A percentile compares a stretch with the other conserved stretches of the same genome.
Evolutionary conservation across 2,888 invertebrate genomes (phyloP).

Genomic region (Hipparchia semele): DNA sequence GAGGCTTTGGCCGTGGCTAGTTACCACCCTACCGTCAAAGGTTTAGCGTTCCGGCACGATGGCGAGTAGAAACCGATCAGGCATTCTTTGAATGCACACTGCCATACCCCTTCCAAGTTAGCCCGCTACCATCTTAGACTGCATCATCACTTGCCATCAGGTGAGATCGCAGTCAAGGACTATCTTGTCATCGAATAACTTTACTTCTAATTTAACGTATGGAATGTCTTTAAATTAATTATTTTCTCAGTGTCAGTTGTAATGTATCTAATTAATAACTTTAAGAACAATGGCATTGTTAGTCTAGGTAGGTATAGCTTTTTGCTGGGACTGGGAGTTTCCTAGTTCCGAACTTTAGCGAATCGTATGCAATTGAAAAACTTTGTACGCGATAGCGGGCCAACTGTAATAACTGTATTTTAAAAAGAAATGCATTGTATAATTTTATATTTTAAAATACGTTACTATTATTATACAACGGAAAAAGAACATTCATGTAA

Average conservation of each 20-base stretch:
- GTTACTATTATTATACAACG: not conserved
- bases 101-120: no score
- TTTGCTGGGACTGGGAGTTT: conserved; percentile 21
- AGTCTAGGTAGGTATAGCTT: conserved; percentile 10
- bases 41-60: no score
- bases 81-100: no score
- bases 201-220: not conserved
- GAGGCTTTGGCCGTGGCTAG: no score
- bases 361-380: conserved; percentile 27
- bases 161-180: no score
- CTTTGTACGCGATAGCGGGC: conserved; percentile 25
- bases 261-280: conserved; percentile 11
- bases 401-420: conserved; percentile 24
- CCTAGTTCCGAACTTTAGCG: conserved; percentile 16
- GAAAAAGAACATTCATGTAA: not conserved
- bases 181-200: no score
- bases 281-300: conserved; percentile 18
- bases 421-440: conserved; percentile 14
- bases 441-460: conserved; percentile 9
- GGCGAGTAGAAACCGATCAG: no score
- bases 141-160: no score
- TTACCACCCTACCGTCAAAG: no score
- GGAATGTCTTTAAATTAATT: not conserved
- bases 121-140: no score
- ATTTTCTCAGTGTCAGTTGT: not conserved